These are phyloP conservation scores for Aleiodes alternator DNA, from an alignment of 2,888 invertebrate species.

Conservation along the genomic window DNA sequence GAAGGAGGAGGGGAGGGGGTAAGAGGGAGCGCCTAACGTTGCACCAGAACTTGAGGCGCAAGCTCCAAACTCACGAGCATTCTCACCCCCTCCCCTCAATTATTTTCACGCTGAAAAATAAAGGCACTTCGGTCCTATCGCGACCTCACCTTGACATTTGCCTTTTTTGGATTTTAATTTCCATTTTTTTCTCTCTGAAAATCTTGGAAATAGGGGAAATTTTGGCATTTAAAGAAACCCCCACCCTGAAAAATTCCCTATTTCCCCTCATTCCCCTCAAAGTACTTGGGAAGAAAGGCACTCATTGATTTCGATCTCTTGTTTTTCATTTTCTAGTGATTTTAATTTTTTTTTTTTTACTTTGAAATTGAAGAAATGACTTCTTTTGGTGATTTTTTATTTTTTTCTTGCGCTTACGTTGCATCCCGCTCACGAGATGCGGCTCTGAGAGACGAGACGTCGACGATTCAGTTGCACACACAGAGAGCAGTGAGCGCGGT, in stretches of 20 bases:
- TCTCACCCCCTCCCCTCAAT: background rate
- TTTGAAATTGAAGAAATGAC: no score
- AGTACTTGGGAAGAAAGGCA: no score
- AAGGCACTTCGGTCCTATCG: background rate
- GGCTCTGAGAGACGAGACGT: background rate
- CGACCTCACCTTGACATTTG: conserved; percentile 8
- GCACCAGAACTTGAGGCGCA: conserved; percentile 66
- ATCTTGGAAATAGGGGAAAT: no score
- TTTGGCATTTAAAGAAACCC: no score
- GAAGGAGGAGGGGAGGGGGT: conserved; percentile 2
- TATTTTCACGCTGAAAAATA: conserved; percentile 4
- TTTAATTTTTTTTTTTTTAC: no score
- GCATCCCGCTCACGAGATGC: background rate
- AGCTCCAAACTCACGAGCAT: conserved; percentile 28
- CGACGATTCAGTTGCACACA: conserved; percentile 28
- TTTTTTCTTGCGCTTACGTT: background rate
- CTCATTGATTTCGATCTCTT: no score
- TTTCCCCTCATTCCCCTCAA: no score
- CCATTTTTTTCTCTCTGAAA: no score
- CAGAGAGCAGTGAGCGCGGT: conserved; percentile 33
- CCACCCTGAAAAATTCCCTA: no score
- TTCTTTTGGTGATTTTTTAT: background rate
- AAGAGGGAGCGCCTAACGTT: conserved; percentile 26
- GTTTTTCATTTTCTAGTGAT: no score
- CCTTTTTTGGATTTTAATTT: background rate